Evolutionary conservation across 2,888 invertebrate species (phyloP).

Genomic region (Petrolisthes manimaculis): DNA sequence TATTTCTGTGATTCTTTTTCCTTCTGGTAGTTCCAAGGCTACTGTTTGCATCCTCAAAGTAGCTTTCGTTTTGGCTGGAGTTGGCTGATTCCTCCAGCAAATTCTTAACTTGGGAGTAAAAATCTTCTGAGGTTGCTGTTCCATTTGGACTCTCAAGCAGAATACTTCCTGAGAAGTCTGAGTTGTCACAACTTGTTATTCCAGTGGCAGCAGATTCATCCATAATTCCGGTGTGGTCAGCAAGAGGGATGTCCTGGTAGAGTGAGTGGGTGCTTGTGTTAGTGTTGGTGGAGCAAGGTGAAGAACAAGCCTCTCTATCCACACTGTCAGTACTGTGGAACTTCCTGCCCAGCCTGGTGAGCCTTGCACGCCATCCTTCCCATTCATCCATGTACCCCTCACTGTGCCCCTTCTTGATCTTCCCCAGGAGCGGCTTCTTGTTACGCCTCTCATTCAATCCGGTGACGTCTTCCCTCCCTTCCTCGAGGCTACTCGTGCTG

Average conservation of each 20-base stretch:
- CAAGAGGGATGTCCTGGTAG: not conserved
- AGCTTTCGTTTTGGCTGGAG: not conserved
- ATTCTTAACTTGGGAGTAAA: not conserved
- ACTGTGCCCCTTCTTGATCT: not conserved
- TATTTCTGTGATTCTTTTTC: not conserved
- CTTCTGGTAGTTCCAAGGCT: not conserved
- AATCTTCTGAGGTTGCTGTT: not conserved
- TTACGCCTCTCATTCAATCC: not conserved
- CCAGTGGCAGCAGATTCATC: not conserved
- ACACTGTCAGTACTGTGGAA: not conserved
- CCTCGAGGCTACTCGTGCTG: not conserved
- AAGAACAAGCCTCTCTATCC: not conserved
- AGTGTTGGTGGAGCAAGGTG: not conserved
- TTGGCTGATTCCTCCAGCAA: not conserved
- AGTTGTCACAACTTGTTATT: not conserved
- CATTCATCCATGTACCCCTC: not conserved
- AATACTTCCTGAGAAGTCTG: not conserved
- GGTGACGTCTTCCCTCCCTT: not conserved
- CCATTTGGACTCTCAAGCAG: not conserved
- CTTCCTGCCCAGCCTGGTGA: not conserved
- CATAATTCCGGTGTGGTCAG: not conserved
- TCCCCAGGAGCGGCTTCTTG: not conserved
- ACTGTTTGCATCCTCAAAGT: not conserved
- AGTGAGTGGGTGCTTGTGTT: conserved; percentile 7
- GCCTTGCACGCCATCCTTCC: not conserved